Evolutionary conservation across 1,140 invertebrate species (phyloP).

Genomic region (Ptiloglossa arizonensis): DNA sequence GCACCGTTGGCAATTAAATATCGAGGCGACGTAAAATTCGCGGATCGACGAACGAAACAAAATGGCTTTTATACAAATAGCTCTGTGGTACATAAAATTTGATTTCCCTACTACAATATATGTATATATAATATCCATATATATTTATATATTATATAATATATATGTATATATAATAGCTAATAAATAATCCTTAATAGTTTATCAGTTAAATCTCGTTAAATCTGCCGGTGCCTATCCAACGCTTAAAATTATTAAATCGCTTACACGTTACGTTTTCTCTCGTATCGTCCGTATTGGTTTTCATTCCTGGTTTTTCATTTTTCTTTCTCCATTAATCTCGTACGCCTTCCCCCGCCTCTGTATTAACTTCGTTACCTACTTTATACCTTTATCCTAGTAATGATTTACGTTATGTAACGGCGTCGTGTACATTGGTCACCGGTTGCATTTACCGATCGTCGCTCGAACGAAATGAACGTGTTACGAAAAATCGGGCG

Average conservation of each 20-base stretch:
- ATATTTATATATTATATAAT: slow-evolving; percentile 56
- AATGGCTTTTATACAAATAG: slow-evolving; percentile 71
- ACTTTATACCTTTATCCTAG: slow-evolving; percentile 51
- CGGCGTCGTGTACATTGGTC: slow-evolving; percentile 39
- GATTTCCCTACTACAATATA: slow-evolving; percentile 66
- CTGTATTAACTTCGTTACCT: slow-evolving; percentile 7
- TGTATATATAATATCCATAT: slow-evolving; percentile 61
- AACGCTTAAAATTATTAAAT: slow-evolving; percentile 66
- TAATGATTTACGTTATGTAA: slow-evolving; percentile 55
- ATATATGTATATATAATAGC: slow-evolving; percentile 59
- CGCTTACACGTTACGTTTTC: slow-evolving; percentile 53
- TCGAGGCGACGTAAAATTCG: slow-evolving; percentile 45
- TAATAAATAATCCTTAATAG: slow-evolving; percentile 69
- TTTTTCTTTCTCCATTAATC: slow-evolving; percentile 6
- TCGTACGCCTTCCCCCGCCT: too few relatives aligned
- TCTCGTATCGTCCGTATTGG: slow-evolving; percentile 2
- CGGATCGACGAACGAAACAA: slow-evolving; percentile 48
- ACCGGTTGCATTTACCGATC: slow-evolving; percentile 53
- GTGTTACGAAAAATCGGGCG: too few relatives aligned
- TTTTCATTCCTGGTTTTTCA: slow-evolving; percentile 14
- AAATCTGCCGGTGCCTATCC: slow-evolving; percentile 47
- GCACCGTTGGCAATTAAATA: slow-evolving; percentile 56
- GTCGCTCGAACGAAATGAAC: too few relatives aligned
- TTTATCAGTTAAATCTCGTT: slow-evolving; percentile 62
- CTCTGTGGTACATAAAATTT: slow-evolving; percentile 69